Base-by-base conservation (phyloP, 2,888 invertebrate species). In the Eulithis prunata region DNA sequence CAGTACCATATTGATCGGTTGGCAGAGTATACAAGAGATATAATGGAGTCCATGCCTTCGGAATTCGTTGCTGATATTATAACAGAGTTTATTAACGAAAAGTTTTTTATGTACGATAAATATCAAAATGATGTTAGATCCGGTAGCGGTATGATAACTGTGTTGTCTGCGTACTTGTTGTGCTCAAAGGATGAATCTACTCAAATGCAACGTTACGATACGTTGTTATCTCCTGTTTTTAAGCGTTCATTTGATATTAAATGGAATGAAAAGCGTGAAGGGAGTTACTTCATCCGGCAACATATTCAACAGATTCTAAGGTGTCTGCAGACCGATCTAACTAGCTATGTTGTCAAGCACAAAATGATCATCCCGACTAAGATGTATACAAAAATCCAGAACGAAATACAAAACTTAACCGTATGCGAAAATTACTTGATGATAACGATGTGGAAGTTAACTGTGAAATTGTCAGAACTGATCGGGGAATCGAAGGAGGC, bases 341-440 rank as follows among this genome's bases (percentile, higher is more conserved):
- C 75, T 38, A 68, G 78, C 10, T 76, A 78, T 57, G 74, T 74
- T 2, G 38, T 77, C 7, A 21, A 72, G 3, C 78, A 78, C 13
- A 72, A 79, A 3, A 71, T 73, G 69, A 64, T 78, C 8, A 72
- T 78, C 51, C 85, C 86, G 10, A 60, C 71, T 5, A 77, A 77
- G 72, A 74, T 87, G 71, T 84, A 78, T 71, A 47, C 62, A 14
- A 63, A 73, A 14, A 81, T 87, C 41, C 70, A 77, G 66, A 61
- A 63, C 0, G 74, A 80, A 68, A 45, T 85, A n/a, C 66, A 79
- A 8, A 64, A 68, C 28, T 66, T 90, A 56, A 13, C 78, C 3
- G n/a, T 79, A 10, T 66, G 79, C 57, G 80, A 87, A 75, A 81
- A 87, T 69, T 90, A 90, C 61, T 53, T 83, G 11, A 62, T 83